These are phyloP conservation scores for Saxicola maurus DNA, from an alignment of 2,797 vertebrate species.

Conservation along the genomic window DNA sequence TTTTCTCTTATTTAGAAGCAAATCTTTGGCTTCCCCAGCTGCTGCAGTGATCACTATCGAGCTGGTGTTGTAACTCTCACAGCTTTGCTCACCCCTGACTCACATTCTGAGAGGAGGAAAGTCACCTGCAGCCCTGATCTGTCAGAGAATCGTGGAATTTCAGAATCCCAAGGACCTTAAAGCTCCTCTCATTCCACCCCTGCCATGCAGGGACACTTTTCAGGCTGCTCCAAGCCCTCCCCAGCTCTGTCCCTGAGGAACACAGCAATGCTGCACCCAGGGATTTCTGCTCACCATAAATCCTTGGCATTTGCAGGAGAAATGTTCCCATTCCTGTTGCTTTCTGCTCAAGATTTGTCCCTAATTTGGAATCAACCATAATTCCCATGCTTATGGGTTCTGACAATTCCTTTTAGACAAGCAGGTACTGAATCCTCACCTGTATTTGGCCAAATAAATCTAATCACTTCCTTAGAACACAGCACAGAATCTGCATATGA, in stretches of 20 bases:
- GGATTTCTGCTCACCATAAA: not conserved
- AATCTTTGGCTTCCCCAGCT: not conserved
- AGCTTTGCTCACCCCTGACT: constrained; percentile 2
- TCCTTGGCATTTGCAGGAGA: not conserved
- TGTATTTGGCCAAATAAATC: not conserved
- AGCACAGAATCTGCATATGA: not conserved
- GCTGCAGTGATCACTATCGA: not conserved
- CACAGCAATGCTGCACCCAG: not conserved
- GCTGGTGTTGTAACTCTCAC: not conserved
- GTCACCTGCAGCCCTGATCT: not conserved
- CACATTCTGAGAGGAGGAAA: not conserved
- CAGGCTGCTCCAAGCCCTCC: not conserved
- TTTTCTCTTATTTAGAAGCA: not conserved
- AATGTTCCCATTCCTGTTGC: not conserved
- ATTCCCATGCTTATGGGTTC: not conserved
- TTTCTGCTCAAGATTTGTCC: not conserved
- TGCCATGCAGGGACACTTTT: not conserved
- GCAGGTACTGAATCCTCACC: not conserved
- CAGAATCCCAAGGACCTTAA: not conserved
- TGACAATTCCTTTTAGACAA: not conserved
- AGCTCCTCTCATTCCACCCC: not conserved
- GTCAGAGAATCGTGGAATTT: not conserved
- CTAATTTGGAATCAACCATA: not conserved
- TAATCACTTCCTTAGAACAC: not conserved
- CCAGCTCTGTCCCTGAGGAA: not conserved